Evolutionary conservation across 1,140 invertebrate species (phyloP).

Genomic region (Telenomus remus): DNA sequence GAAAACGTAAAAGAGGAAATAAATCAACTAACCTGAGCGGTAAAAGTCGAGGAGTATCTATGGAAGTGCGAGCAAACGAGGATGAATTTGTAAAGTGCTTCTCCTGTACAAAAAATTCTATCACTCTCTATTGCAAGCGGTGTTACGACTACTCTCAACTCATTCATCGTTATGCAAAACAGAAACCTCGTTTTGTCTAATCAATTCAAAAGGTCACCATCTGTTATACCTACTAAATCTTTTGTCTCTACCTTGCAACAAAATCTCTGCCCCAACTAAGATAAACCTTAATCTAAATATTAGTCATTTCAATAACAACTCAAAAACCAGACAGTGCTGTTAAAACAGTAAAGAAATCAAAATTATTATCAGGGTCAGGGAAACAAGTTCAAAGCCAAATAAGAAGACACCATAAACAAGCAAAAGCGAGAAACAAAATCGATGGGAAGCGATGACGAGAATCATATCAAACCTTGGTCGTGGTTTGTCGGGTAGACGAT

Average conservation of each 20-base stretch:
- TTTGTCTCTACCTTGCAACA: too few species aligned
- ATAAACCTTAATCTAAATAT: too few species aligned
- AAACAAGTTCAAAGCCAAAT: too few species aligned
- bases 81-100: constrained; percentile 73
- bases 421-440: not conserved
- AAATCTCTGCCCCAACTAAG: too few species aligned
- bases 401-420: too few species aligned
- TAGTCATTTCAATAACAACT: too few species aligned
- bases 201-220: not conserved
- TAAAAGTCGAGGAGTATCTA: constrained; percentile 73
- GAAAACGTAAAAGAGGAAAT: constrained; percentile 43
- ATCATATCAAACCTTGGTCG: constrained; percentile 83
- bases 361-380: too few species aligned
- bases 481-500: constrained; percentile 86
- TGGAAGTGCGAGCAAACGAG: constrained; percentile 70
- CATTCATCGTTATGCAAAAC: not conserved
- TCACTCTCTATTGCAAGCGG: constrained; percentile 72
- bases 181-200: not conserved
- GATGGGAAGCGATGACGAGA: constrained; percentile 27
- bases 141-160: constrained; percentile 1
- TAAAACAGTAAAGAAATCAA: too few species aligned
- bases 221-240: too few species aligned
- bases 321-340: too few species aligned
- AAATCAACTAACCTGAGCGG: constrained; percentile 71
- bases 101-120: constrained; percentile 74